Evolutionary conservation across 2,888 invertebrate species (phyloP).

Genomic region (Drosophila sordidapex): DNA sequence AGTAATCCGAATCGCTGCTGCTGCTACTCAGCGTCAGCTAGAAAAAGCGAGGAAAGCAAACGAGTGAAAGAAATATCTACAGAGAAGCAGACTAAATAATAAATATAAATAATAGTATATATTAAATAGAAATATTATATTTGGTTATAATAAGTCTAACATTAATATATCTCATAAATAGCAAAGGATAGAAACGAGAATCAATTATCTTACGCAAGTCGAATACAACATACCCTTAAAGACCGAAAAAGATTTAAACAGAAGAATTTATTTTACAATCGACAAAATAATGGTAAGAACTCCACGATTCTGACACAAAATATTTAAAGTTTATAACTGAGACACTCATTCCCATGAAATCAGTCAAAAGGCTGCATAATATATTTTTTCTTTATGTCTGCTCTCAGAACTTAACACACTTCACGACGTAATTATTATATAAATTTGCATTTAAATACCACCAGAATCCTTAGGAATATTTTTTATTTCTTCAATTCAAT

Average conservation of each 20-base stretch:
- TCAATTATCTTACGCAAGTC: not conserved
- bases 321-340: not conserved
- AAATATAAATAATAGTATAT: not conserved
- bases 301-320: not conserved
- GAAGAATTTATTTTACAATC: not conserved
- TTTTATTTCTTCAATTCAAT: not conserved
- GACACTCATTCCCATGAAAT: not conserved
- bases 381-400: not conserved
- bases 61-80: not conserved
- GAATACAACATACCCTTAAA: not conserved
- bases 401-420: not conserved
- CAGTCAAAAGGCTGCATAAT: not conserved
- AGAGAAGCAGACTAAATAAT: not conserved
- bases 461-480: not conserved
- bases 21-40: slow-evolving; percentile 84
- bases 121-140: not conserved
- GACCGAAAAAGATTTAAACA: not conserved
- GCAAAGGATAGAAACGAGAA: no score
- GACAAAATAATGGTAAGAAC: not conserved
- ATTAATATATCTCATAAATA: no score
- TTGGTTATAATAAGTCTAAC: no score
- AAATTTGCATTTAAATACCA: not conserved
- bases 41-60: not conserved
- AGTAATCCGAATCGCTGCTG: slow-evolving; percentile 84
- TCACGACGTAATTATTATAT: not conserved